Percentiles rank a stretch among this genome's conserved stretches.
phyloP scores from a whole-genome alignment of 35 echinoderm and acorn worm species.

The Lytechinus pictus region DNA sequence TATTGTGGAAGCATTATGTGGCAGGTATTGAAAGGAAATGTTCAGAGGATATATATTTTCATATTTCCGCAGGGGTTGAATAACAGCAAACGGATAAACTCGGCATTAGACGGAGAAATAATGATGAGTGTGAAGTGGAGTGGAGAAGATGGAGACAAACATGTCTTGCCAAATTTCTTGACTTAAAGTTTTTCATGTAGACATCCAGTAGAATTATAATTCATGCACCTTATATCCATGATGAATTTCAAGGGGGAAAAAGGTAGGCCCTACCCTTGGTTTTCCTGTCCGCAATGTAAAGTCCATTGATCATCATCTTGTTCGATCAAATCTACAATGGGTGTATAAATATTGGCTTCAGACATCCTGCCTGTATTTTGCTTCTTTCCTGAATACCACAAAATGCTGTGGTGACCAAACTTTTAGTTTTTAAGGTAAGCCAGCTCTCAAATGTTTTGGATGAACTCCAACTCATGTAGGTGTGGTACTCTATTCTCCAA shows the following conservation, averaged over 20 bases:
- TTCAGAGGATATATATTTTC: not conserved
- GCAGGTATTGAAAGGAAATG: not conserved
- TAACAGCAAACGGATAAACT: not conserved
- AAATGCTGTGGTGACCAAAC: no score
- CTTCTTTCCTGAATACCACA: no score
- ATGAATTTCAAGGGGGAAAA: not conserved
- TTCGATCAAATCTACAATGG: no score
- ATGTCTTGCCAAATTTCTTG: not conserved
- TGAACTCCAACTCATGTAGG: not conserved
- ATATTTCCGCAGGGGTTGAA: not conserved
- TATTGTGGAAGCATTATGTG: not conserved
- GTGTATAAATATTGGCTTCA: no score
- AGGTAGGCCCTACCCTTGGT: no score
- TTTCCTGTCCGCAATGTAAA: no score
- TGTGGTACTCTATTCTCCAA: not conserved
- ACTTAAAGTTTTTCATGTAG: no score
- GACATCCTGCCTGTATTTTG: no score
- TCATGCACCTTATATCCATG: not conserved
- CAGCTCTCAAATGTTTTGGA: not conserved
- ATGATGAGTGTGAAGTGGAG: not conserved
- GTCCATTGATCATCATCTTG: no score
- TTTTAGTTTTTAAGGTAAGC: not conserved
- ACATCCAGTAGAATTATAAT: not conserved
- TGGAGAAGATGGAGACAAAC: not conserved
- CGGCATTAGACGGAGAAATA: not conserved